Base-by-base conservation (phyloP, 2,888 invertebrate genomes). In the Anagyrus pseudococci region DNA sequence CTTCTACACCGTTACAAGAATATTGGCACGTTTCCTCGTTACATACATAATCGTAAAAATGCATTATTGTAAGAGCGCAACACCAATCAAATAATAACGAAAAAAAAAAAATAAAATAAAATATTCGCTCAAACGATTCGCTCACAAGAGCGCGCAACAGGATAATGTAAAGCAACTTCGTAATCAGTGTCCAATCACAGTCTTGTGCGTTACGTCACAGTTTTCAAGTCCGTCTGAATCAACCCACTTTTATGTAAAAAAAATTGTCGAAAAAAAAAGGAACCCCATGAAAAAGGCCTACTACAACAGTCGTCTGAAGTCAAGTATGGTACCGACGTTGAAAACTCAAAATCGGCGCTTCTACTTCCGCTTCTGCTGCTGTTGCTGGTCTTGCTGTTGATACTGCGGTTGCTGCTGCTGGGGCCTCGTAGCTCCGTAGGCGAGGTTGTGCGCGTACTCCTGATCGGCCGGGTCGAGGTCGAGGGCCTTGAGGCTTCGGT, bases 381-480 rank as follows among this genome's bases (percentile, higher is more conserved):
- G n/a, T n/a, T n/a, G 15, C 15, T 17, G 19, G 10, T 17, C 23
- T 15, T 19, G n/a, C 20, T 15, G 1, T 20, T 58, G 61, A 37
- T 58, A 41, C 15, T 41, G 2, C 22, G 50, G 52, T 43, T 56
- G 48, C 17, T 33, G 26, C 29, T 13, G 26, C 49, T n/a, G n/a
- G n/a, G 26, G 8, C 17, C 29, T 50, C 37, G 44, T 15, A 1
- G 62, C 47, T 4, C 52, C 56, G 80, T 93, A 93, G 1, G 92
- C 91, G 63, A 92, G 74, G 65, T 89, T 87, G 70, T 89, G 88
- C 2, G 87, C 85, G 60, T 83, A 76, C 17, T 74, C 66, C 17
- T 69, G 61, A n/a, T 74, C 73, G 20, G 64, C 62, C 20, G 67
- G 62, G 20, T 68, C 41, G 10, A 33, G 7, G 13, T 41, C 55